Conservation (phyloP, 1,140 invertebrate species). For the Halesus radiatus region DNA sequence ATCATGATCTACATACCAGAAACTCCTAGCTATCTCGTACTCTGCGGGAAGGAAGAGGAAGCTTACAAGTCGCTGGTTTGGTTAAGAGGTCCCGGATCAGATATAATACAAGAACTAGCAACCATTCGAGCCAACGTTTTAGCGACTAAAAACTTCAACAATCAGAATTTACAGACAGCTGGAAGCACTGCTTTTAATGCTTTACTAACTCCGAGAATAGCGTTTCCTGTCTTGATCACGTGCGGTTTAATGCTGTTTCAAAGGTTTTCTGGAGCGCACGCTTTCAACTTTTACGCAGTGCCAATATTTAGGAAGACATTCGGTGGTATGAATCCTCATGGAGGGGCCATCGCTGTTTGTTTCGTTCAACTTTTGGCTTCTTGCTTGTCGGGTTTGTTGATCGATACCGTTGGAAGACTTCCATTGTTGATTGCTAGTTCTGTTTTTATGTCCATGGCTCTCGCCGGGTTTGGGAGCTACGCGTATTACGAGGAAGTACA, state of each 20-base stretch:
- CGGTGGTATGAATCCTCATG: slow-evolving; percentile 87
- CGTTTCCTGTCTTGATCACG: slow-evolving; percentile 82
- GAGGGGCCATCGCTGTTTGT: slow-evolving; percentile 85
- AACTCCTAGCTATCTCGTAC: slow-evolving; percentile 78
- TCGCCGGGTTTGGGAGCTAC: slow-evolving; percentile 86
- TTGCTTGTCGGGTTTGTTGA: slow-evolving; percentile 83
- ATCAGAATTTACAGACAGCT: slow-evolving; percentile 63
- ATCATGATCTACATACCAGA: slow-evolving; percentile 77
- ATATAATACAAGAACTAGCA: slow-evolving; percentile 80
- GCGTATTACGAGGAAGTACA: slow-evolving; percentile 81
- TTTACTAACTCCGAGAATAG: slow-evolving; percentile 65
- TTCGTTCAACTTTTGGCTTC: slow-evolving; percentile 86
- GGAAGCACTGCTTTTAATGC: slow-evolving; percentile 66
- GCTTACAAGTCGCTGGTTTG: slow-evolving; percentile 82
- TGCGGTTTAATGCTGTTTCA: slow-evolving; percentile 91
- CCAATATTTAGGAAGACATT: slow-evolving; percentile 86
- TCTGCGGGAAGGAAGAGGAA: slow-evolving; percentile 75
- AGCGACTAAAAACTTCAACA: slow-evolving; percentile 69
- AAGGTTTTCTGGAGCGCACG: slow-evolving; percentile 86
- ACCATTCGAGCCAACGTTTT: slow-evolving; percentile 79
- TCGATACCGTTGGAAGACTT: slow-evolving; percentile 86
- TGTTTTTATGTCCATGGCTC: slow-evolving; percentile 85
- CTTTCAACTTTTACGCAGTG: slow-evolving; percentile 89
- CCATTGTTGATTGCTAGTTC: slow-evolving; percentile 85
- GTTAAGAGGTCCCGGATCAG: slow-evolving; percentile 82